Evolutionary conservation across 2,888 invertebrate species (phyloP), one percentile per base, ranked within the genome.

Genomic region (Prenolepis imparis): DNA sequence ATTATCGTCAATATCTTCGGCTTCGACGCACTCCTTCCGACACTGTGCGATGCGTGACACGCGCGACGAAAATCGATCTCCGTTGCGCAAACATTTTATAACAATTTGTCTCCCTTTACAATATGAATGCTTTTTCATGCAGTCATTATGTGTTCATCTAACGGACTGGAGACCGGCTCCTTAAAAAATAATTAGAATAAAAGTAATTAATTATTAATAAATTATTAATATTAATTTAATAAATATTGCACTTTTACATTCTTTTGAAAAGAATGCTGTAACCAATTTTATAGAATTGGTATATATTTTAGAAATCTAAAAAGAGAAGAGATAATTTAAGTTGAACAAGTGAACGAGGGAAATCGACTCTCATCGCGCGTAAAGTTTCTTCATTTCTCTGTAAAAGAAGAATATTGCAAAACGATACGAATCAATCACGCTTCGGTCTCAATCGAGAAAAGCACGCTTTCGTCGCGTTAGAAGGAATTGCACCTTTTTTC

Each of bases 11-110:
- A 18, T 66, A 44, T 24, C n/a, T n/a, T n/a, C 44, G 21, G 24
- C 48, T 15, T 41, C 75, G 32, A 68, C 12, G 11, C 24, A 24
- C 72, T 55, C 39, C 24, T 41, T 28, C 18, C 73, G 39, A 39
- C 36, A 18, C 24, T 57, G 12, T n/a, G 36, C 55, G 52, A 74
- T 32, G 52, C 57, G 32, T 61, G 61, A 55, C 70, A 61, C 82
- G 57, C 57, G 78, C 78, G 78, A 73, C 41, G 72, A 77, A 70
- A 75, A 55, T 75, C 78, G 77, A 75, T 82, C 39, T 61, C 28
- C 52, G 61, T 21, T 28, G 41, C 52, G 28, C n/a, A 57, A 39
- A 81, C 36, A 48, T 63, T 74, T 75, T n/a, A 32, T 9, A 52
- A 11, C 41, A 36, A 36, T 36, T 57, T 32, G 11, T 32, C 21